Evolutionary conservation across 2,888 invertebrate species (phyloP), one percentile per base, ranked within the genome.

Genomic region (Melinaea menophilus): DNA sequence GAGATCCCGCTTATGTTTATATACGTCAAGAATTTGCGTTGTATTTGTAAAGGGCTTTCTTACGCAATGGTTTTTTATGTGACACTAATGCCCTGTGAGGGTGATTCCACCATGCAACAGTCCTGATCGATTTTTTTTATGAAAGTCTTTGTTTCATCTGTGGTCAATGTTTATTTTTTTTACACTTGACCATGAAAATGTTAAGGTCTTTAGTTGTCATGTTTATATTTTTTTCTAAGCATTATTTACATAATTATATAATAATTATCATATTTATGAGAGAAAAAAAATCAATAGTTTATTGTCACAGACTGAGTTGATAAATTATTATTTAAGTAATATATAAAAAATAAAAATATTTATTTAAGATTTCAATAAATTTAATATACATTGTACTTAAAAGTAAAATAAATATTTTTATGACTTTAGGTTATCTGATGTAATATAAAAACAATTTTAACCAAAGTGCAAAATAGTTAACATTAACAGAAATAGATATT

Each of bases 21-120:
- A 80, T 85, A 88, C 86, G 87, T 89, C 89, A 86, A 85, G 82
- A 80, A 82, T 91, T 88, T 91, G 86, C 91, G 91, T 89, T 88
- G 86, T 90, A 90, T 84, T 88, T 85, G 79, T 76, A 78, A 74
- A 77, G 80, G 76, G 78, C 71, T 74, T 71, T 79, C 89, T 90
- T 90, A 90, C 85, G 90, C 90, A 90, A 90, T 84, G 76, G 47
- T 65, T 56, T 54, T 65, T 61, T 51, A 56, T 63, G 56, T n/a
- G 60, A 46, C 47, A 65, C 56, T 51, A 56, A 55, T 57, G 13
- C 45, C 56, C 41, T 46, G 58, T 58, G 35, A 58, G 7, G 45
- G n/a, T 47, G 22, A n/a, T 11, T 46, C 45, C 46, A 47, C 34
- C 54, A 35, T 51, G 61, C 54, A 31, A 51, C 57, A 69, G 64